Percentiles rank a stretch among this genome's conserved stretches.
phyloP scores from a whole-genome alignment of 2,888 invertebrate genomes.

The Pristionchus entomophagus region DNA sequence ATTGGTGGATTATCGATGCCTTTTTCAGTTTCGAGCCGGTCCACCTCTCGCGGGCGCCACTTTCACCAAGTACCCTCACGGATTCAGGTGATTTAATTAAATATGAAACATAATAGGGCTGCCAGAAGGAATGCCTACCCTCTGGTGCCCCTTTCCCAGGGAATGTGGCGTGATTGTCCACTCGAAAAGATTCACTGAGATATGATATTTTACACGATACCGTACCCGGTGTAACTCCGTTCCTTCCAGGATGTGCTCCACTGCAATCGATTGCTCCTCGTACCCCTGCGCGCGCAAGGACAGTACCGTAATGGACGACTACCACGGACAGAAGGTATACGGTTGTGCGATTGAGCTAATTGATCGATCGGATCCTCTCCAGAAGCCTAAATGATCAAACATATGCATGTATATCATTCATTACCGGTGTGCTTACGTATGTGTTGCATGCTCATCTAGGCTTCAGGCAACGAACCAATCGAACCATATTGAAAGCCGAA shows the following conservation, averaged over 20 bases:
- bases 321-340: slow-evolving; percentile 81
- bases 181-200: too few species aligned
- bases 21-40: background rate
- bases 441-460: background rate
- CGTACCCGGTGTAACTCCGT: background rate
- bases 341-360: background rate
- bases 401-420: too few species aligned
- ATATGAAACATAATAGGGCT: background rate
- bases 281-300: slow-evolving; percentile 89
- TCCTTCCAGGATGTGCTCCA: slow-evolving; percentile 8
- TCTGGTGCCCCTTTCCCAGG: too few species aligned
- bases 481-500: background rate
- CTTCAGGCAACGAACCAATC: background rate
- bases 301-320: slow-evolving; percentile 85
- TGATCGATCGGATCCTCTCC: background rate
- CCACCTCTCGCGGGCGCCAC: background rate
- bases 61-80: background rate
- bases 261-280: slow-evolving; percentile 53
- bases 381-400: too few species aligned
- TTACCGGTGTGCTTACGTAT: too few species aligned
- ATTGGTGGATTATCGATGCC: background rate
- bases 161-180: too few species aligned
- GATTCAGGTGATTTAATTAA: slow-evolving; percentile 2
- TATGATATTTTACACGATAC: too few species aligned
- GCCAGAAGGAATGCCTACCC: background rate